Evolutionary conservation across 2,797 vertebrate species (phyloP).

Genomic region (Dallia pectoralis): DNA sequence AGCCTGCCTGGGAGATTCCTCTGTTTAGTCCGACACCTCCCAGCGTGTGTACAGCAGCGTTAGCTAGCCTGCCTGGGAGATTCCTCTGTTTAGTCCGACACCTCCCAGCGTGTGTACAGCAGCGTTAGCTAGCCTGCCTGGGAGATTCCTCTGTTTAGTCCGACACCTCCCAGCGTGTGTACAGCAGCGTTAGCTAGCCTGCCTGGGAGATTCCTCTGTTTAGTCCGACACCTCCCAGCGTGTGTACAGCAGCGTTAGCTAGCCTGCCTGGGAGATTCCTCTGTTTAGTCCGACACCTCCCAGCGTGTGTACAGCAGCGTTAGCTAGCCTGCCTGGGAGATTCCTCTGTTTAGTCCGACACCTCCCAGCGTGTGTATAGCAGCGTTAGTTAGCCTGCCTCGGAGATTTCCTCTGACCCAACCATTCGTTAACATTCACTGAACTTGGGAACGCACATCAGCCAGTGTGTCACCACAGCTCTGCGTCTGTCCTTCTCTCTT

Average conservation of each 20-base stretch:
- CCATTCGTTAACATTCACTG: background rate
- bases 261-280: conserved; percentile 12
- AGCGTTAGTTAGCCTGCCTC: no score
- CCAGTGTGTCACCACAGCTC: background rate
- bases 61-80: conserved; percentile 6
- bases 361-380: no score
- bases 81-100: conserved; percentile 18
- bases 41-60: background rate
- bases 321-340: conserved; percentile 6
- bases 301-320: background rate
- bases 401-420: background rate
- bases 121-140: conserved; percentile 12
- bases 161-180: no score
- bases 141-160: conserved; percentile 18
- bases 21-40: background rate
- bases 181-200: conserved; percentile 14
- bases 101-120: background rate
- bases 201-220: conserved; percentile 9
- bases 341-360: no score
- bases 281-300: background rate
- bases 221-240: background rate
- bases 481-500: background rate
- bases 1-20: conserved; percentile 12
- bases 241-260: conserved; percentile 12
- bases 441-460: background rate